phyloP scores from a whole-genome alignment of 2,113 vertebrate species.

The Pao palembangensis region DNA sequence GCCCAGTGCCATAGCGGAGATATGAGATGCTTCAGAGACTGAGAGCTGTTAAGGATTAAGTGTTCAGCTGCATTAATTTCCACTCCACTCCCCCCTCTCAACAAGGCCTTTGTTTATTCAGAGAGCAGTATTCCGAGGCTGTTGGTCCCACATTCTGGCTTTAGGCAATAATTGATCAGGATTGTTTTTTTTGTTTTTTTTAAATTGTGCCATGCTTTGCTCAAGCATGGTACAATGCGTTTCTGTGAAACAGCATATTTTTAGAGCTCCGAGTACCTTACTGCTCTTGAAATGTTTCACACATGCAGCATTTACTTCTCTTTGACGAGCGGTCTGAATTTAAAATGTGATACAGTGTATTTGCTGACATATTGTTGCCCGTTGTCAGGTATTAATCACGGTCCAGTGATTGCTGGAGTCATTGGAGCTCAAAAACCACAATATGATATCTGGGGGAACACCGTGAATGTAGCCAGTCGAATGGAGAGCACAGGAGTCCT shows the following conservation, averaged over 20 bases:
- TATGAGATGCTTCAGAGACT: conserved; percentile 22
- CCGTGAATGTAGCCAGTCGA: conserved; percentile 94
- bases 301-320: too few species aligned
- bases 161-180: conserved; percentile 17
- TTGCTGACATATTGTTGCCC: conserved; percentile 24
- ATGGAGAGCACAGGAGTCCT: conserved; percentile 98
- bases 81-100: conserved; percentile 24
- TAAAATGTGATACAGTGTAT: not conserved
- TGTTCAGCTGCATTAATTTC: conserved; percentile 24
- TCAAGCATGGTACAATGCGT: too few species aligned
- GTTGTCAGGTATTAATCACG: conserved; percentile 89
- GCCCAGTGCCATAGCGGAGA: conserved; percentile 9
- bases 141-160: conserved; percentile 1
- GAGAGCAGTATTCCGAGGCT: conserved; percentile 4
- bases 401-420: conserved; percentile 95
- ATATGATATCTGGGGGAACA: conserved; percentile 98
- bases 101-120: conserved; percentile 34
- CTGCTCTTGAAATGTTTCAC: not conserved
- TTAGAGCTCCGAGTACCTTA: not conserved
- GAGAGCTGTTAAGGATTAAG: conserved; percentile 14
- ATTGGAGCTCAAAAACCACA: conserved; percentile 98
- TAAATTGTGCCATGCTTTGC: too few species aligned
- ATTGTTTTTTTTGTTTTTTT: not conserved
- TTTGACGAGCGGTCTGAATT: conserved; percentile 1
- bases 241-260: not conserved